These are phyloP conservation scores for Macrobrachium nipponense DNA, from an alignment of 1,140 invertebrate genomes.

Conservation along the genomic window DNA sequence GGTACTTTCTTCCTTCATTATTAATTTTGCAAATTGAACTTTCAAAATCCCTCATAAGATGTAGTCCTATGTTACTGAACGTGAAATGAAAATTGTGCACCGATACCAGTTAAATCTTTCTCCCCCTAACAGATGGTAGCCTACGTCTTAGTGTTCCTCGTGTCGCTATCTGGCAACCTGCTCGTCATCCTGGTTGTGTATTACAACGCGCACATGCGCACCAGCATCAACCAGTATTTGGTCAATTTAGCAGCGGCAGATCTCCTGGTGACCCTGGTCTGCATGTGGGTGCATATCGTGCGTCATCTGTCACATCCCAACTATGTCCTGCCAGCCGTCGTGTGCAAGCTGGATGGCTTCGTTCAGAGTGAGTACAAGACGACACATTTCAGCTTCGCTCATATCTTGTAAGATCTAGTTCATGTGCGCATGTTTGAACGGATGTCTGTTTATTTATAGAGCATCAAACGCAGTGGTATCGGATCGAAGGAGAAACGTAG, in stretches of 20 bases:
- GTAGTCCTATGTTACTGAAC: too few species aligned
- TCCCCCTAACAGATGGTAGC: conserved; percentile 38
- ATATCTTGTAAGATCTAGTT: too few species aligned
- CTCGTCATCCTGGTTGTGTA: conserved; percentile 72
- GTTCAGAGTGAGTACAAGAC: conserved; percentile 69
- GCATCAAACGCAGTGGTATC: too few species aligned
- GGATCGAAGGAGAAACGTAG: too few species aligned
- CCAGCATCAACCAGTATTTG: conserved; percentile 69
- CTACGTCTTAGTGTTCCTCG: conserved; percentile 63
- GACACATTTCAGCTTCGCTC: too few species aligned
- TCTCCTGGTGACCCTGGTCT: conserved; percentile 69
- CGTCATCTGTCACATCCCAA: conserved; percentile 66
- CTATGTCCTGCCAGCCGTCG: conserved; percentile 69
- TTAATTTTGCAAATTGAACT: too few species aligned
- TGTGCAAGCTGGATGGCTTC: conserved; percentile 72
- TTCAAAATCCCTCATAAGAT: too few species aligned
- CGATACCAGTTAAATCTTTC: too few species aligned
- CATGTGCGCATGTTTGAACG: too few species aligned
- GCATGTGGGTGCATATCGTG: conserved; percentile 72
- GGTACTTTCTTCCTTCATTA: too few species aligned
- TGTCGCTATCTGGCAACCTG: conserved; percentile 70
- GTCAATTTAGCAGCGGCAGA: conserved; percentile 69
- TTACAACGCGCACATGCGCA: conserved; percentile 69
- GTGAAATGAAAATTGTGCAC: too few species aligned
- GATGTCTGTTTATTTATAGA: too few species aligned